phyloP scores from a whole-genome alignment of 64 coral and sea anemone species.

The Catalaphyllia jardinei region DNA sequence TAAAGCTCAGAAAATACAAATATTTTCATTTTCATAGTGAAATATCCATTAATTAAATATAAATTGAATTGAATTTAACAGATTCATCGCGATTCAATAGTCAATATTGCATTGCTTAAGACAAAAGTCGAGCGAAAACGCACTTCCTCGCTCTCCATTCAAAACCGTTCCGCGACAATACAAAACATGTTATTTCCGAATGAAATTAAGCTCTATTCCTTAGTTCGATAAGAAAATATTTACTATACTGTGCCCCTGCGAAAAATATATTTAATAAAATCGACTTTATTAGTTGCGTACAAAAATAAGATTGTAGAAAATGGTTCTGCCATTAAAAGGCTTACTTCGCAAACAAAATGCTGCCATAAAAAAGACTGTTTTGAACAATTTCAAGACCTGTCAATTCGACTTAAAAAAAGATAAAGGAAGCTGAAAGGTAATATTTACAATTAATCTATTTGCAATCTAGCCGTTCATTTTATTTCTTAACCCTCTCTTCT shows the following conservation, averaged over 20 bases:
- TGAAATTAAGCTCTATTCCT: not conserved
- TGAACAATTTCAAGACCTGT: no score
- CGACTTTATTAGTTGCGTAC: not conserved
- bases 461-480: no score
- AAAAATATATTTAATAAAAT: not conserved
- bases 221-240: not conserved
- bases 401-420: no score
- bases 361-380: no score
- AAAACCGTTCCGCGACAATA: not conserved
- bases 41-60: not conserved
- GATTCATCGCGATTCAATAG: not conserved
- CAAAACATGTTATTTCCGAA: conserved; percentile 12
- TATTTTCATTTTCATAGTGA: not conserved
- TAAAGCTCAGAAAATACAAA: not conserved
- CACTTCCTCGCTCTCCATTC: not conserved
- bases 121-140: not conserved
- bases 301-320: not conserved
- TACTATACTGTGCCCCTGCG: not conserved
- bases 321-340: not conserved
- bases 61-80: not conserved
- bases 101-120: not conserved
- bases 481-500: not conserved
- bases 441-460: no score
- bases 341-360: not conserved
- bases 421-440: no score